These are phyloP conservation scores for Lota lota DNA, from an alignment of 2,113 vertebrate species.

Conservation along the genomic window DNA sequence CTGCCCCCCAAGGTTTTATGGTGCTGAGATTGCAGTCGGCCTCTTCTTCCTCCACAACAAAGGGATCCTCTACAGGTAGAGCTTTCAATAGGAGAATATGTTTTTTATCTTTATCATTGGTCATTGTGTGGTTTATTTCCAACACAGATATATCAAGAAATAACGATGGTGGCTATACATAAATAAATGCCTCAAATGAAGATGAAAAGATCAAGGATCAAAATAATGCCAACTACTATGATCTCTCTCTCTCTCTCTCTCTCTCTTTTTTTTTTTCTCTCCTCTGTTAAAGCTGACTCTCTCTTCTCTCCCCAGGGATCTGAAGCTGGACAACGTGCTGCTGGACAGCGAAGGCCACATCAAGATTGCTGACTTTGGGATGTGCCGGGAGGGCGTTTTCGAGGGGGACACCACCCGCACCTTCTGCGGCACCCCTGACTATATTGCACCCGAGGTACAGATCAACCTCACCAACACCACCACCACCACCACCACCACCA, in stretches of 20 bases:
- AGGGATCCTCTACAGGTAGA: constrained; percentile 89
- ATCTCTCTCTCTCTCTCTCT: constrained; percentile 19
- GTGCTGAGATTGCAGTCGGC: constrained; percentile 85
- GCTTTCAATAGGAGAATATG: background rate
- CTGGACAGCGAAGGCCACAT: constrained; percentile 87
- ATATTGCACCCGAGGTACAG: constrained; percentile 87
- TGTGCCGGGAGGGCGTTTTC: constrained; percentile 88
- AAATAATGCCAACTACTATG: no score
- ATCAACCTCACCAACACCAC: background rate
- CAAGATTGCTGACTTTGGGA: constrained; percentile 91
- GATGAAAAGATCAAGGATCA: no score
- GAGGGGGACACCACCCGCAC: constrained; percentile 82
- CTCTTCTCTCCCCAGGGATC: constrained; percentile 70
- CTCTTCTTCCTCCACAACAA: constrained; percentile 91
- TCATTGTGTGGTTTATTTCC: no score
- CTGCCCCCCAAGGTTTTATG: constrained; percentile 80
- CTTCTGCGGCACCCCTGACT: constrained; percentile 90
- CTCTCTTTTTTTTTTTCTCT: constrained; percentile 5
- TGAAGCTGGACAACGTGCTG: constrained; percentile 91
- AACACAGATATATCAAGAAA: no score
- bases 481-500: background rate
- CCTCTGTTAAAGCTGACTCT: constrained; percentile 2
- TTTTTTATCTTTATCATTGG: no score
- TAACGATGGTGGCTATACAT: no score
- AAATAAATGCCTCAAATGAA: no score